These are phyloP conservation scores for Neosalanx taihuensis DNA, from an alignment of 2,797 vertebrate genomes.

Conservation along the genomic window DNA sequence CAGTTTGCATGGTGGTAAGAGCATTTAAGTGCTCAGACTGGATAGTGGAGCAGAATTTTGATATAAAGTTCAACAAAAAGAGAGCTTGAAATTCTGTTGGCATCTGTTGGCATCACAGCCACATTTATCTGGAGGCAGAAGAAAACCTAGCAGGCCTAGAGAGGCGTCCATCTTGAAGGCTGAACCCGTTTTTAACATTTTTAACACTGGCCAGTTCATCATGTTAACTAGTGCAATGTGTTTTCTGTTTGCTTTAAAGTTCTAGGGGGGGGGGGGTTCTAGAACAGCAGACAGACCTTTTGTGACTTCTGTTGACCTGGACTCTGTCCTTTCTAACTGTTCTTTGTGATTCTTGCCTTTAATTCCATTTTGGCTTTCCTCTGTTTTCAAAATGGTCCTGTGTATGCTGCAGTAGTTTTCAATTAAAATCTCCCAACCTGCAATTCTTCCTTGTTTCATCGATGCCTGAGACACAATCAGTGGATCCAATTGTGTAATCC, in stretches of 20 bases:
- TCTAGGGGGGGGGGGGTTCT: too few species aligned
- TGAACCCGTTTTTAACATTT: slow-evolving; percentile 40
- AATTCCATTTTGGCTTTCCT: slow-evolving; percentile 1
- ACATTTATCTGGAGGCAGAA: slow-evolving; percentile 33
- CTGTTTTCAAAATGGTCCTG: not conserved
- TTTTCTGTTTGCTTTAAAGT: too few species aligned
- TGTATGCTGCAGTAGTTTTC: slow-evolving; percentile 34
- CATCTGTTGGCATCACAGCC: slow-evolving; percentile 49
- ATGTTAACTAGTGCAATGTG: slow-evolving; percentile 41
- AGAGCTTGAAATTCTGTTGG: slow-evolving; percentile 39
- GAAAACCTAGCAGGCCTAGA: slow-evolving; percentile 56
- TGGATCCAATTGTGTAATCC: slow-evolving; percentile 52
- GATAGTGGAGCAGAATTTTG: slow-evolving; percentile 37
- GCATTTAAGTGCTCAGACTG: slow-evolving; percentile 30
- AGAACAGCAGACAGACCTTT: not conserved
- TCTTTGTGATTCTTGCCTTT: slow-evolving; percentile 10
- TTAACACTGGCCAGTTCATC: slow-evolving; percentile 43
- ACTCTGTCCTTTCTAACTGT: not conserved
- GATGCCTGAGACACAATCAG: slow-evolving; percentile 47
- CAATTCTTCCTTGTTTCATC: slow-evolving; percentile 46
- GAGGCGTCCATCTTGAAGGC: slow-evolving; percentile 48
- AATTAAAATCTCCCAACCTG: slow-evolving; percentile 44
- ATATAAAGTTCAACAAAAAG: slow-evolving; percentile 39
- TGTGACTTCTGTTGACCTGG: not conserved
- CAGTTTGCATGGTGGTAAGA: slow-evolving; percentile 46